Conservation (phyloP, 2,888 invertebrate genomes). For the Leptinotarsa tumamoca region DNA sequence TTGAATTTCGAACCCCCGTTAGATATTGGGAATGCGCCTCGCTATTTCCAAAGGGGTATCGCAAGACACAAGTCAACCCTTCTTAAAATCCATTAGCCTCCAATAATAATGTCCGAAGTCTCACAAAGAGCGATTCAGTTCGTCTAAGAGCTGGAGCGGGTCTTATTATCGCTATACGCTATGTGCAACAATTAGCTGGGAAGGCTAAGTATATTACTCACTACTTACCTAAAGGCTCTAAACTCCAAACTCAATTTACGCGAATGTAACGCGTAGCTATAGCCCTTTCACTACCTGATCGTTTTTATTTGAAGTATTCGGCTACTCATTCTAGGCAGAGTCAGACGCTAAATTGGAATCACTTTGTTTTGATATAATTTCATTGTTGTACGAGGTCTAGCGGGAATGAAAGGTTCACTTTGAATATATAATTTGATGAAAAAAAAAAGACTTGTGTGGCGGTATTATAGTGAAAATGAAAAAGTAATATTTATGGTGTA, state of each 20-base stretch:
- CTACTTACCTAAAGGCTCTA: conserved; percentile 66
- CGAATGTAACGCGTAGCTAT: conserved; percentile 52
- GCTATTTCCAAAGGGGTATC: conserved; percentile 31
- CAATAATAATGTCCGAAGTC: conserved; percentile 68
- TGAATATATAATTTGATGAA: no score
- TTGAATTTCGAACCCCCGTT: not conserved
- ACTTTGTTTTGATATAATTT: conserved; percentile 13
- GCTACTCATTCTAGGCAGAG: not conserved
- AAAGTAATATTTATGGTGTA: no score
- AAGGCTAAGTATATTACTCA: conserved; percentile 67
- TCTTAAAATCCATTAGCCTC: conserved; percentile 68
- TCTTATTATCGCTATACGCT: conserved; percentile 64
- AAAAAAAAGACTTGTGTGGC: no score
- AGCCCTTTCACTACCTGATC: conserved; percentile 24
- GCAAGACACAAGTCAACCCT: conserved; percentile 56
- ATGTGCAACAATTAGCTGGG: conserved; percentile 66
- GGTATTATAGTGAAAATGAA: no score
- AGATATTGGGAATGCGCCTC: conserved; percentile 19
- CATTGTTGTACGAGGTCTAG: not conserved
- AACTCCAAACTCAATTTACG: conserved; percentile 66
- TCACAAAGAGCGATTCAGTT: conserved; percentile 66
- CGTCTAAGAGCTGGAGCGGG: conserved; percentile 66
- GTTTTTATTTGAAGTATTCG: conserved; percentile 18
- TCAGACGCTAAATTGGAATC: conserved; percentile 8
- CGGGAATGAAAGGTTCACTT: not conserved